Evolutionary conservation across 2,888 invertebrate species (phyloP).

Genomic region (Teinopalpus imperialis): DNA sequence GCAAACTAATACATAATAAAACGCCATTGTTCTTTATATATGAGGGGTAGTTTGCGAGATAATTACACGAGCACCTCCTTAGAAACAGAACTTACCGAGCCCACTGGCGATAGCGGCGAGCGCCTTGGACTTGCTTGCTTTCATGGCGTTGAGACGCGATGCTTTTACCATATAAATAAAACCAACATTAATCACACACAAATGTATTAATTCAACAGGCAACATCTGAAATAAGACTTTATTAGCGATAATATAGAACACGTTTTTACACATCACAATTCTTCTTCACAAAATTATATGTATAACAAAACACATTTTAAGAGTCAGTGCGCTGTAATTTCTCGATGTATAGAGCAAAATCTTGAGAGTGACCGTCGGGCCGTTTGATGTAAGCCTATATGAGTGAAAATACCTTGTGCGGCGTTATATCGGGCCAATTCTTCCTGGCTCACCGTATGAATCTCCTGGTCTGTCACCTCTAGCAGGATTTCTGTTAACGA

Average conservation of each 20-base stretch:
- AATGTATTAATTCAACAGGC: conserved; percentile 65
- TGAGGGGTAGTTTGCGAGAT: conserved; percentile 35
- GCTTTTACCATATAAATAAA: conserved; percentile 85
- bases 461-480: conserved; percentile 96
- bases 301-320: conserved; percentile 50
- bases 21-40: background rate
- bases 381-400: conserved; percentile 58
- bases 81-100: conserved; percentile 90
- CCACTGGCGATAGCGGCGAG: conserved; percentile 94
- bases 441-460: conserved; percentile 91
- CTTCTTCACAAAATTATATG: conserved; percentile 36
- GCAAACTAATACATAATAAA: conserved; percentile 43
- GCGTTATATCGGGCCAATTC: conserved; percentile 91
- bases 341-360: conserved; percentile 49
- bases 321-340: conserved; percentile 58
- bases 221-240: conserved; percentile 79
- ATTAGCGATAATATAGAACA: conserved; percentile 60
- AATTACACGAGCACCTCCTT: conserved; percentile 29
- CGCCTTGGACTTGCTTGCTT: conserved; percentile 90
- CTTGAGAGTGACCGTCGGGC: conserved; percentile 52
- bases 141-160: conserved; percentile 86
- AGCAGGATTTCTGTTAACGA: conserved; percentile 96
- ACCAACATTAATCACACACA: conserved; percentile 79
- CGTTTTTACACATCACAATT: conserved; percentile 53
- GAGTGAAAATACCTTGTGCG: conserved; percentile 89